Conservation (phyloP, 2,888 invertebrate species). For the Tridacna gigas region DNA sequence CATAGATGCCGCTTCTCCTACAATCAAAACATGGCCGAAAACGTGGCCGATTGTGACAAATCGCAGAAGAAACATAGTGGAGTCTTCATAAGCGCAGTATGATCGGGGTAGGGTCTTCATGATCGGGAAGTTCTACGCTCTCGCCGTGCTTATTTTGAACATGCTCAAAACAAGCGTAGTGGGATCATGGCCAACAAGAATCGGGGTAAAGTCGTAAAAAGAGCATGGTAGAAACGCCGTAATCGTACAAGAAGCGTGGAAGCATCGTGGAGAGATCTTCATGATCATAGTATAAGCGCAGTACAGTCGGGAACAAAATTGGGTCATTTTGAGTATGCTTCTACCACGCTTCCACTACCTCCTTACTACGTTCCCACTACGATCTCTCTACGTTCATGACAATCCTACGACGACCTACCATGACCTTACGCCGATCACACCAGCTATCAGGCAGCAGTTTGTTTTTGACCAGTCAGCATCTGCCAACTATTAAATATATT, state of each 20-base stretch:
- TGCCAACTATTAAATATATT: no score
- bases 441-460: no score
- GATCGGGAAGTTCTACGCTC: background rate
- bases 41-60: background rate
- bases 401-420: no score
- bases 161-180: background rate
- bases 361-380: no score
- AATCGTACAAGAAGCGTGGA: background rate
- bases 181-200: background rate
- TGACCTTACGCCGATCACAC: no score
- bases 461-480: no score
- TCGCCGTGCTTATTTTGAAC: background rate
- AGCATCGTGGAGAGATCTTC: no score
- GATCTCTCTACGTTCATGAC: no score
- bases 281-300: no score
- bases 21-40: background rate
- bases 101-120: background rate
- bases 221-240: background rate
- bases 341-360: no score
- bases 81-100: background rate
- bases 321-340: no score
- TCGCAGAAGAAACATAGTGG: background rate
- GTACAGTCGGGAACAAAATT: no score
- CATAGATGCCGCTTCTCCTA: background rate
- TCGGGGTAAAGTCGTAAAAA: background rate